These are phyloP conservation scores for Cryptocephalus moraei DNA, from an alignment of 2,888 invertebrate species.

Conservation along the genomic window DNA sequence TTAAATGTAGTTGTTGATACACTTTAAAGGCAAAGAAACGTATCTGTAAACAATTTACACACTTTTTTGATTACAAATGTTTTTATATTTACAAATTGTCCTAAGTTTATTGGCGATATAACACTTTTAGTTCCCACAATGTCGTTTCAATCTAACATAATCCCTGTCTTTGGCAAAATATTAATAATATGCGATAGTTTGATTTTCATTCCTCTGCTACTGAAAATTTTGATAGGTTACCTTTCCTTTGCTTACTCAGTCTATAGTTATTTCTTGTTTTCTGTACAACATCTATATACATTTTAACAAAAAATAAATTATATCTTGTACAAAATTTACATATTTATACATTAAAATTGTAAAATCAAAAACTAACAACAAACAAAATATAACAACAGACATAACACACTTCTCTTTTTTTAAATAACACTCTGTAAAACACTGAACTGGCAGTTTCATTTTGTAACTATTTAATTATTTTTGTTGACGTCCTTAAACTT, in stretches of 20 bases:
- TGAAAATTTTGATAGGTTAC: slow-evolving; percentile 16
- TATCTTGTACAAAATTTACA: slow-evolving; percentile 26
- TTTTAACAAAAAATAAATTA: slow-evolving; percentile 19
- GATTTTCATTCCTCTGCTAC: slow-evolving; percentile 6
- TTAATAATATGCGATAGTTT: slow-evolving; percentile 17
- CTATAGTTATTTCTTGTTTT: slow-evolving; percentile 23
- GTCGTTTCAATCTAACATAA: slow-evolving; percentile 10
- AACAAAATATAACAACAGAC: slow-evolving; percentile 17
- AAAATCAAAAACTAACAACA: slow-evolving; percentile 19
- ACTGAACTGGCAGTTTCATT: slow-evolving; percentile 23
- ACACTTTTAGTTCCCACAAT: slow-evolving; percentile 9
- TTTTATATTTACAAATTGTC: slow-evolving; percentile 29
- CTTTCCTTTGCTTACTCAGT: slow-evolving; percentile 23
- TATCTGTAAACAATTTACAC: background rate
- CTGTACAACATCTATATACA: slow-evolving; percentile 22
- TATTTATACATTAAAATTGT: slow-evolving; percentile 21
- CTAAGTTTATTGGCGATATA: slow-evolving; percentile 19
- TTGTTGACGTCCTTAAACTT: background rate
- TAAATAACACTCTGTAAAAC: slow-evolving; percentile 17
- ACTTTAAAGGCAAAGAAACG: slow-evolving; percentile 3
- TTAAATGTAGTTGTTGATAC: no score
- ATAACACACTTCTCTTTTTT: slow-evolving; percentile 6
- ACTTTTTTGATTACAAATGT: slow-evolving; percentile 2
- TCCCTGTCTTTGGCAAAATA: slow-evolving; percentile 16
- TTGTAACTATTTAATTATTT: slow-evolving; percentile 5